Evolutionary conservation across 2,113 vertebrate genomes (phyloP), one percentile per base, ranked within the genome.

Genomic region (Vireo altiloquus): DNA sequence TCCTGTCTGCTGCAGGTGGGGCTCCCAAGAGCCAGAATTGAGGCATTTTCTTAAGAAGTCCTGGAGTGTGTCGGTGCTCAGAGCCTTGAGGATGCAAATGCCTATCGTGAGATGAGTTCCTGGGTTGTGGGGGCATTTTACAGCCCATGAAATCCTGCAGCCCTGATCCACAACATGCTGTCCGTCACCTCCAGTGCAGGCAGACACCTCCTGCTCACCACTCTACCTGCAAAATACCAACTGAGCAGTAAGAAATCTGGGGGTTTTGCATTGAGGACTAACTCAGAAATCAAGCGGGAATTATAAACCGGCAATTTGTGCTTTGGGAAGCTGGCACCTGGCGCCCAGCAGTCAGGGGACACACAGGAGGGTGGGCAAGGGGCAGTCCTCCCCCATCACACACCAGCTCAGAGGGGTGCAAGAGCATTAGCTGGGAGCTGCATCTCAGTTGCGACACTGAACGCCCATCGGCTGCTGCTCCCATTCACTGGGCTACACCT

Each of bases 241-340:
- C 33, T 7, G 27, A 42, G 24, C 19, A 37, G 27, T 1, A 11
- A 0, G 19, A 71, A 90, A 86, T 20, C 24, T 2, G 18, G 27
- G 15, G 63, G 31, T 24, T 39, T 53, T 3, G 1, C 20, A 6
- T 1, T 15, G 37, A 87, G 77, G 35, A 19, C 49, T 30, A 37
- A 37, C 15, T 40, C 31, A 20, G 42, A 78, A 77, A 35, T 9
- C 39, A 57, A 66, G 61, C 18, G 22, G 49, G 53, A 85, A 47
- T 49, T 68, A 24, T 2, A 37, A 59, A 57, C 8, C 17, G 59
- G 30, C 0, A 0, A 27, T 0, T 3, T 0, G 9, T 0, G 1
- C 3, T 31, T 64, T 49, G 33, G 54, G 76, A 24, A 83, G 50
- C 4, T 1, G 4, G 22, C 0, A 8, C 9, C 44, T 2, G 1